A percentile compares a stretch with the other conserved stretches of the same genome.
phyloP scores from a whole-genome alignment of 1,140 invertebrate genomes.

The Drosophila obscura region DNA sequence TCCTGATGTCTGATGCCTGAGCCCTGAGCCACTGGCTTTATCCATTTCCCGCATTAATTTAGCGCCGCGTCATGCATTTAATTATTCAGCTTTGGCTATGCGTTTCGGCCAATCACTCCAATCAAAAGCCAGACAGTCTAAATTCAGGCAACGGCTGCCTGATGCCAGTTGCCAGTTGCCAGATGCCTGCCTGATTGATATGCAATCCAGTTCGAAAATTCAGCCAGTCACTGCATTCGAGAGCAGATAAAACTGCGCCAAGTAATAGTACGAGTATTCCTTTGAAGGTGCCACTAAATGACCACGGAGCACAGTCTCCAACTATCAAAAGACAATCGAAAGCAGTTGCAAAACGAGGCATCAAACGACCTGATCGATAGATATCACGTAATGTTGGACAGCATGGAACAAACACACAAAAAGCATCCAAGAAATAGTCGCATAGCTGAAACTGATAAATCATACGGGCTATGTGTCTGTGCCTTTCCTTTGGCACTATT shows the following conservation, averaged over 20 bases:
- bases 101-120: slow-evolving; percentile 55
- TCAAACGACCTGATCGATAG: slow-evolving; percentile 35
- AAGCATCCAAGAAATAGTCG: slow-evolving; percentile 6
- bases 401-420: slow-evolving; percentile 3
- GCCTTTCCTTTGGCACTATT: slow-evolving; percentile 48
- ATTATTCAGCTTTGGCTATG: slow-evolving; percentile 37
- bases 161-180: slow-evolving; percentile 4
- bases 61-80: slow-evolving; percentile 56
- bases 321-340: neutral
- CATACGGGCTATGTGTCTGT: slow-evolving; percentile 22
- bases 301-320: no score
- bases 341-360: slow-evolving; percentile 3
- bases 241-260: neutral
- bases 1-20: neutral
- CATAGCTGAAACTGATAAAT: slow-evolving; percentile 44
- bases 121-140: slow-evolving; percentile 56
- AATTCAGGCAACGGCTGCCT: slow-evolving; percentile 27
- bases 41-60: slow-evolving; percentile 24
- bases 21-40: slow-evolving; percentile 14
- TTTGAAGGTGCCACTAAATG: no score
- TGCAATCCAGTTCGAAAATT: slow-evolving; percentile 15
- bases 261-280: neutral
- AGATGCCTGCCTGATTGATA: slow-evolving; percentile 30
- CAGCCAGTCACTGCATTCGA: slow-evolving; percentile 37
- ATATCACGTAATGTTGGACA: slow-evolving; percentile 56